Conservation (phyloP, 2,113 vertebrate genomes). For the Sardina pilchardus region DNA sequence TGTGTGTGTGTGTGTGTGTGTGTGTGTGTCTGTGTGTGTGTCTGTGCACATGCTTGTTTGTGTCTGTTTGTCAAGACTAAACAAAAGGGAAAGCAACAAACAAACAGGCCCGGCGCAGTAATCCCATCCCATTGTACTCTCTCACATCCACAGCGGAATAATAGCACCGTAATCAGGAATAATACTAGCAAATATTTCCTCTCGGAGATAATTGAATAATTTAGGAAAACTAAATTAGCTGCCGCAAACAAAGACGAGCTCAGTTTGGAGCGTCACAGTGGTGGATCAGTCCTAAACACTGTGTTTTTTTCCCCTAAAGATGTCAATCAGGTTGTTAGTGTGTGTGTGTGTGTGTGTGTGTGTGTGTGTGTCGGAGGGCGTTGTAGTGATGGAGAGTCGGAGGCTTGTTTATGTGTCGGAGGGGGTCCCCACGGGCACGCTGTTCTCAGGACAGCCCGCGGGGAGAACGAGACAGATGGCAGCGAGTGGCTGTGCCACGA, state of each 20-base stretch:
- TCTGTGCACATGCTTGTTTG: not conserved
- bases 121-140: not conserved
- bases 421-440: not conserved
- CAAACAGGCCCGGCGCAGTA: not conserved
- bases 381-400: not conserved
- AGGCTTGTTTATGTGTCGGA: not conserved
- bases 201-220: not conserved
- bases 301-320: not conserved
- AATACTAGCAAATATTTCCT: not conserved
- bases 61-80: not conserved
- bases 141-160: not conserved
- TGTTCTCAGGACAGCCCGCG: not conserved
- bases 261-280: not conserved
- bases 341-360: not conserved
- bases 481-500: constrained; percentile 26
- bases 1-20: not conserved
- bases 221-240: not conserved
- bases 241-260: not conserved
- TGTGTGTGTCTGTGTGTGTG: too few relatives aligned
- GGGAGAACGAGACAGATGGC: not conserved
- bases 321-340: not conserved
- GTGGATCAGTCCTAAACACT: not conserved
- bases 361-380: not conserved
- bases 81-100: not conserved
- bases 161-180: not conserved